Evolutionary conservation across 2,888 invertebrate species (phyloP).

Genomic region (Hemicrepidius hirtus): DNA sequence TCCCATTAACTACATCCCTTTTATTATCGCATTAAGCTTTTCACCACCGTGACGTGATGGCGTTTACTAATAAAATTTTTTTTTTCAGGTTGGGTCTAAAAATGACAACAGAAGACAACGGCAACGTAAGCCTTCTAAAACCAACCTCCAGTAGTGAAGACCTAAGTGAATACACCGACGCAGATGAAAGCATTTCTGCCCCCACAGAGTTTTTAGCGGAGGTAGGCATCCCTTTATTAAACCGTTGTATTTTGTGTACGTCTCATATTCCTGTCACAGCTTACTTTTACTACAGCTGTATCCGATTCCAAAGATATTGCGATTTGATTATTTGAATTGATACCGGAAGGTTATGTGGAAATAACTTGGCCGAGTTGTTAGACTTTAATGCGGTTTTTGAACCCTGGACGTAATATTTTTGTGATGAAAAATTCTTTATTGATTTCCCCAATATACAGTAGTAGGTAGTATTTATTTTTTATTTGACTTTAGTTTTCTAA

Average conservation of each 20-base stretch:
- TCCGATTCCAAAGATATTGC: constrained; percentile 1
- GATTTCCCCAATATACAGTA: too few species aligned
- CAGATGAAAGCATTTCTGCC: constrained; percentile 83
- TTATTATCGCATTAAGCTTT: neutral
- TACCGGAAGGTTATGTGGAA: neutral
- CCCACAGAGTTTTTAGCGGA: constrained; percentile 86
- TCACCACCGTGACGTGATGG: neutral
- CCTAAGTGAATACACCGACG: constrained; percentile 81
- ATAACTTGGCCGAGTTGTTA: neutral
- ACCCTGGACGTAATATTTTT: too few species aligned
- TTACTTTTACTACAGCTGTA: neutral
- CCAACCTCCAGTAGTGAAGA: constrained; percentile 78
- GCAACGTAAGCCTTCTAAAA: constrained; percentile 68
- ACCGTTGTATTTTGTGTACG: constrained; percentile 17
- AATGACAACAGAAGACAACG: constrained; percentile 71
- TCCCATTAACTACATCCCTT: neutral
- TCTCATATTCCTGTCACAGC: neutral
- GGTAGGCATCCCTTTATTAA: constrained; percentile 70
- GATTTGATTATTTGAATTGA: neutral
- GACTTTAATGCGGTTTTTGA: too few species aligned
- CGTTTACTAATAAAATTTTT: too few species aligned
- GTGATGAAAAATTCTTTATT: too few species aligned
- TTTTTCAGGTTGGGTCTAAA: constrained; percentile 5
- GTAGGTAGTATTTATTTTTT: too few species aligned
- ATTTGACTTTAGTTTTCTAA: too few species aligned